A percentile compares a stretch with the other conserved stretches of the same genome.
Evolutionary conservation across 1,140 invertebrate genomes (phyloP).

Genomic region (Danaus melanippus): DNA sequence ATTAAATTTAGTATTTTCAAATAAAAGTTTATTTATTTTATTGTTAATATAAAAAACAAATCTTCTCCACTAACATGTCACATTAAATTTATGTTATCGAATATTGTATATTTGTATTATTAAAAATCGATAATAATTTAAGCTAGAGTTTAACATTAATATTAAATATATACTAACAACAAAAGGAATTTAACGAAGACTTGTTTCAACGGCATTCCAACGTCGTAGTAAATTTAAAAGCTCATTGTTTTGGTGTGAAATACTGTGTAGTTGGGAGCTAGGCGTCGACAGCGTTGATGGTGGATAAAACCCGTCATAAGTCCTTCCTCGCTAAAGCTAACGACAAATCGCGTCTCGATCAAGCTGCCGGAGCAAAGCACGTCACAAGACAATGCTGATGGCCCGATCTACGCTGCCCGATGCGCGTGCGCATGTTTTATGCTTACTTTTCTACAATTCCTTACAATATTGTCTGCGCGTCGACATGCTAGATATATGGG

Average conservation of each 20-base stretch:
- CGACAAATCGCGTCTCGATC: constrained; percentile 59
- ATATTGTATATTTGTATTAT: too few species aligned
- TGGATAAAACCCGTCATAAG: constrained; percentile 65
- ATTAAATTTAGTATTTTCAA: too few species aligned
- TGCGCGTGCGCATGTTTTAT: constrained; percentile 58
- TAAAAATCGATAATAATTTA: too few species aligned
- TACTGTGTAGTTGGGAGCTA: constrained; percentile 47
- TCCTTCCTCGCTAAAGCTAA: constrained; percentile 48
- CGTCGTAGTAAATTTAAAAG: constrained; percentile 46
- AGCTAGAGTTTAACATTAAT: too few species aligned
- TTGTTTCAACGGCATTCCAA: constrained; percentile 15
- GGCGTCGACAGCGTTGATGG: constrained; percentile 53
- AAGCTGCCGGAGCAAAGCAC: constrained; percentile 19
- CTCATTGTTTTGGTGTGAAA: constrained; percentile 66
- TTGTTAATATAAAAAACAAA: too few species aligned
- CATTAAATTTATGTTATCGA: too few species aligned
- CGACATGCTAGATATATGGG: constrained; percentile 52
- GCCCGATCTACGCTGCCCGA: constrained; percentile 42
- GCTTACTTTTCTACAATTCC: constrained; percentile 59
- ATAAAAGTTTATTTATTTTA: too few species aligned
- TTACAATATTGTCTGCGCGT: constrained; percentile 43
- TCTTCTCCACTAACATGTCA: too few species aligned
- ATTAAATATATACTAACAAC: too few species aligned
- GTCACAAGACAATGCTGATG: constrained; percentile 49
- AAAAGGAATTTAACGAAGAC: neutral